These are phyloP conservation scores for Caprella mutica DNA, from an alignment of 2,888 invertebrate species.

Conservation along the genomic window DNA sequence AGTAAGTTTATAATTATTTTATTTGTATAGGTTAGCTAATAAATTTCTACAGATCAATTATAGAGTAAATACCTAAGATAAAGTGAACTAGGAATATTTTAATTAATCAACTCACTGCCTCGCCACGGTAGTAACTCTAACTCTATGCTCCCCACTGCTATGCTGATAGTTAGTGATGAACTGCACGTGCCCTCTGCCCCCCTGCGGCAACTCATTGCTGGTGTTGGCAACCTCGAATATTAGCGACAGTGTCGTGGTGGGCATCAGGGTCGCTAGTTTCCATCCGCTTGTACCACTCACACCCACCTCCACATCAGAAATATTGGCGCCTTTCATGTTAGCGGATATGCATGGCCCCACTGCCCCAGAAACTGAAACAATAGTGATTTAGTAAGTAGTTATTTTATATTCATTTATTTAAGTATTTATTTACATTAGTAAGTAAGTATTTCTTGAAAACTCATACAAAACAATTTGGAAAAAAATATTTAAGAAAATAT, in stretches of 20 bases:
- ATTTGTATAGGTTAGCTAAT: too few species aligned
- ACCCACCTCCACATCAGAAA: slow-evolving; percentile 94
- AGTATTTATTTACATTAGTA: background rate
- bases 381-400: background rate
- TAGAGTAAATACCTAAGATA: too few species aligned
- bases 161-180: slow-evolving; percentile 98
- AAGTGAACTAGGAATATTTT: too few species aligned
- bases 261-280: slow-evolving; percentile 92
- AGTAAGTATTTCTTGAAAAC: too few species aligned
- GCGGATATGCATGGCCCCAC: slow-evolving; percentile 93
- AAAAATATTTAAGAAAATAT: too few species aligned
- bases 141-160: slow-evolving; percentile 84
- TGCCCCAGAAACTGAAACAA: slow-evolving; percentile 64
- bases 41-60: too few species aligned
- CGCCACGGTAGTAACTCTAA: slow-evolving; percentile 93
- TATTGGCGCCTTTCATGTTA: slow-evolving; percentile 78
- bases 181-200: slow-evolving; percentile 91
- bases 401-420: slow-evolving; percentile 5
- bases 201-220: slow-evolving; percentile 84
- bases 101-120: slow-evolving; percentile 80
- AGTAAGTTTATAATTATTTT: too few species aligned
- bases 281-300: slow-evolving; percentile 95
- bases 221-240: slow-evolving; percentile 73
- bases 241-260: slow-evolving; percentile 80
- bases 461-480: too few species aligned